These are phyloP conservation scores for Cancer borealis DNA, from an alignment of 2,888 invertebrate species.

Conservation along the genomic window DNA sequence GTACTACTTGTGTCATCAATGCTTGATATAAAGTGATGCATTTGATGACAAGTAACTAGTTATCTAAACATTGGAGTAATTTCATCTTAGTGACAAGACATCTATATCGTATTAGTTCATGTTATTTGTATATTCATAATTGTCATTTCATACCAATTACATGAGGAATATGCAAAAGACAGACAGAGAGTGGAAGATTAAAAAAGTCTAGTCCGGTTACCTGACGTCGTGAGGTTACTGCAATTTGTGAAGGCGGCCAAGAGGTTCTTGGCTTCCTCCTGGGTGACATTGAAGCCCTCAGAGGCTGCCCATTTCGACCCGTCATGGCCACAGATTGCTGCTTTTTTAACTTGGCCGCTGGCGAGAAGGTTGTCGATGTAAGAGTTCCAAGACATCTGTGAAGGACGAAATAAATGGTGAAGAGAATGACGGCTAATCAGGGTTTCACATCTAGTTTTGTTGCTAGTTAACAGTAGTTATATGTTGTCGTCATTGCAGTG, in stretches of 20 bases:
- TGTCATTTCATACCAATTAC: neutral
- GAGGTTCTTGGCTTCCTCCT: slow-evolving; percentile 48
- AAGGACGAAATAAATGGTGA: neutral
- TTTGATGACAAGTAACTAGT: too few relatives aligned
- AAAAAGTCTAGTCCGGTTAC: slow-evolving; percentile 16
- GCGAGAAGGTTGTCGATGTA: slow-evolving; percentile 65
- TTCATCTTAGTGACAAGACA: too few relatives aligned
- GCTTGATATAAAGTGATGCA: too few relatives aligned
- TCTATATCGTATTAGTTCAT: too few relatives aligned
- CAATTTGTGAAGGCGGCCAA: slow-evolving; percentile 50
- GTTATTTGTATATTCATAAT: neutral
- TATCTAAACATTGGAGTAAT: too few relatives aligned
- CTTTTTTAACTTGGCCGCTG: slow-evolving; percentile 59
- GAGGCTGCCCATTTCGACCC: slow-evolving; percentile 67
- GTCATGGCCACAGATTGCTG: slow-evolving; percentile 68
- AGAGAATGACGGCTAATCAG: neutral
- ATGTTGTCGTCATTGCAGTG: neutral
- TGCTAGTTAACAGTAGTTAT: neutral
- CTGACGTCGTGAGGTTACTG: slow-evolving; percentile 27
- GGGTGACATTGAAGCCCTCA: slow-evolving; percentile 38
- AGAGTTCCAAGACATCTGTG: slow-evolving; percentile 72
- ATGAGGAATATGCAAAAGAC: neutral
- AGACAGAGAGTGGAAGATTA: neutral
- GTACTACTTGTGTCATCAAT: too few relatives aligned
- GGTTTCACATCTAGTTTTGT: neutral